These are phyloP conservation scores for Drosophila carrolli DNA, from an alignment of 1,140 invertebrate species.

Conservation along the genomic window DNA sequence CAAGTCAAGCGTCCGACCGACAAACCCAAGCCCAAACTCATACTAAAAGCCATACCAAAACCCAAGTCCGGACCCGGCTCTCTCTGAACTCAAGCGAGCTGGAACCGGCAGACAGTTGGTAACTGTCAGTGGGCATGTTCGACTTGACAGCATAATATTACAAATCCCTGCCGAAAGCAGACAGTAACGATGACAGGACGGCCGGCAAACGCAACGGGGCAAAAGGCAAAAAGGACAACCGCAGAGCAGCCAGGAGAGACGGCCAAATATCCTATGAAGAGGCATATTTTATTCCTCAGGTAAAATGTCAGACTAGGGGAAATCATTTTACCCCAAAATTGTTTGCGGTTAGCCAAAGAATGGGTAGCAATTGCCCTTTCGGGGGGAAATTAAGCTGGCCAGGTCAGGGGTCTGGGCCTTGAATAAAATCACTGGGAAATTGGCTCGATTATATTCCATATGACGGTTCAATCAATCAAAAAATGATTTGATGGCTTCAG, in stretches of 20 bases:
- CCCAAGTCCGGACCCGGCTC: too few relatives aligned
- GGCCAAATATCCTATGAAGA: constrained; percentile 39
- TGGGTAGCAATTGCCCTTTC: constrained; percentile 22
- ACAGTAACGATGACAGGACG: constrained; percentile 72
- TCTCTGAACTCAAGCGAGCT: constrained; percentile 38
- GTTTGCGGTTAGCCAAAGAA: constrained; percentile 24
- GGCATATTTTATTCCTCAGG: constrained; percentile 51
- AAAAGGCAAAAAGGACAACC: constrained; percentile 51
- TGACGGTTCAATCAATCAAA: constrained; percentile 20
- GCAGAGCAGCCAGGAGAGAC: constrained; percentile 10
- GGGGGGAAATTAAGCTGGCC: background rate
- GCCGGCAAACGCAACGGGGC: constrained; percentile 40
- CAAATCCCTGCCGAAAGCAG: constrained; percentile 80
- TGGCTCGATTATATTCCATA: constrained; percentile 10
- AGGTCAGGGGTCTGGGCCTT: constrained; percentile 6
- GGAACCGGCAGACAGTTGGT: constrained; percentile 68
- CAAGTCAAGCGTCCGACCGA: constrained; percentile 35
- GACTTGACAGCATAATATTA: constrained; percentile 83
- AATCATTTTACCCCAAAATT: constrained; percentile 33
- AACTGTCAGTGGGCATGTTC: constrained; percentile 82
- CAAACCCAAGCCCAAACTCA: too few relatives aligned
- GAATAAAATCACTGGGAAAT: constrained; percentile 18
- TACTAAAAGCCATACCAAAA: too few relatives aligned
- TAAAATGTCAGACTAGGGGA: constrained; percentile 37
- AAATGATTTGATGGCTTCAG: background rate